A percentile compares a stretch with the other conserved stretches of the same genome.
phyloP scores from a whole-genome alignment of 2,888 invertebrate species.

The Scaptomyza parva region DNA sequence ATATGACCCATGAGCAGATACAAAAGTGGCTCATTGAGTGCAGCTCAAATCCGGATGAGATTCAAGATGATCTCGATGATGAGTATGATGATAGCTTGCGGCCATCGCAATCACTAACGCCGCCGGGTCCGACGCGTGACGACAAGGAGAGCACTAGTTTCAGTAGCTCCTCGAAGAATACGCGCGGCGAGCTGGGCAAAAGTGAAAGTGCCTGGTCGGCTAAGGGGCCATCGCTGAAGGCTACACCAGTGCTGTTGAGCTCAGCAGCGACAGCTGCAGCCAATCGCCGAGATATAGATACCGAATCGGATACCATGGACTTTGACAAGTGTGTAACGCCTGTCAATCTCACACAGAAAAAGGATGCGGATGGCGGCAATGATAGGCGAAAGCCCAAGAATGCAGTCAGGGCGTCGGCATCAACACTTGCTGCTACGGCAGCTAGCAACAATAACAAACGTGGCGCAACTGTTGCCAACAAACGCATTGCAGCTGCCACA shows the following conservation, averaged over 20 bases:
- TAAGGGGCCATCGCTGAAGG: constrained; percentile 84
- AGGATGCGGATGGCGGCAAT: neutral
- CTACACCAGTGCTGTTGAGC: constrained; percentile 82
- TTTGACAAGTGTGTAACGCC: constrained; percentile 64
- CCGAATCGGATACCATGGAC: constrained; percentile 53
- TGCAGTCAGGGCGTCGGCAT: constrained; percentile 33
- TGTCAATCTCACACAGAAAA: constrained; percentile 76
- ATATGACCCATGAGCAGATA: constrained; percentile 89
- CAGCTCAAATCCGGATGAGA: constrained; percentile 85
- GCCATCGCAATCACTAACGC: constrained; percentile 82
- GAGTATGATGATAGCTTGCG: constrained; percentile 83
- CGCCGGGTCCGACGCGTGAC: constrained; percentile 81
- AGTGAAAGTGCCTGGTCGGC: constrained; percentile 84
- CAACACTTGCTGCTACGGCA: constrained; percentile 2
- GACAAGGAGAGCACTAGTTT: constrained; percentile 84
- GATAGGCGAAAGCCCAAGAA: constrained; percentile 57
- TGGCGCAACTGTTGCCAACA: constrained; percentile 42
- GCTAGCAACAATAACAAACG: constrained; percentile 18
- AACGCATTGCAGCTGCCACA: constrained; percentile 28
- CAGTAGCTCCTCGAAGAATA: constrained; percentile 83
- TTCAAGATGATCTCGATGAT: constrained; percentile 84
- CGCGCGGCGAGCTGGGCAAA: constrained; percentile 82
- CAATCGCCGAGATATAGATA: constrained; percentile 38
- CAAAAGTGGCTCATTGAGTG: constrained; percentile 88
- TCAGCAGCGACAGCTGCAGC: constrained; percentile 43